Evolutionary conservation across 2,797 vertebrate genomes (phyloP).

Genomic region (Poeciliopsis infans): DNA sequence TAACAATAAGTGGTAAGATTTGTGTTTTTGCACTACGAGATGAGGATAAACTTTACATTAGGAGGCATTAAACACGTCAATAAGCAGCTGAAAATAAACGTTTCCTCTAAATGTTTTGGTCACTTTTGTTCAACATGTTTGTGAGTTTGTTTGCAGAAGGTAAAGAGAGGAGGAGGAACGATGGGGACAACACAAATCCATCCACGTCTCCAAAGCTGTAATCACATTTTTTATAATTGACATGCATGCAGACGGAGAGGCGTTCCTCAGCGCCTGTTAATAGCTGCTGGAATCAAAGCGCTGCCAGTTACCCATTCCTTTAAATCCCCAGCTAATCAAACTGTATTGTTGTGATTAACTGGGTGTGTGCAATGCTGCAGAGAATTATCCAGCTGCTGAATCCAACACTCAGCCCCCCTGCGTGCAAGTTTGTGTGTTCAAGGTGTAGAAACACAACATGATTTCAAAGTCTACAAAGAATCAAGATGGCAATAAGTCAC

Average conservation of each 20-base stretch:
- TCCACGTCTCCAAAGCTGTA: constrained; percentile 59
- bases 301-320: constrained; percentile 52
- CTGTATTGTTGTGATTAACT: constrained; percentile 19
- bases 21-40: not conserved
- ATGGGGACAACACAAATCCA: constrained; percentile 72
- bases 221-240: constrained; percentile 74
- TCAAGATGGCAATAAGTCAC: constrained; percentile 1
- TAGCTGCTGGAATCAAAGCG: constrained; percentile 54
- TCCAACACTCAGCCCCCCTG: constrained; percentile 39
- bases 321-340: constrained; percentile 53
- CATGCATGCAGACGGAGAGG: constrained; percentile 64
- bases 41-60: not conserved
- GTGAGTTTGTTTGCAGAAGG: constrained; percentile 4
- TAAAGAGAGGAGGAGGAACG: constrained; percentile 14
- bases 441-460: not conserved
- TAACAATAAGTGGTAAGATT: no score
- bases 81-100: not conserved
- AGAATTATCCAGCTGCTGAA: constrained; percentile 58
- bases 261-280: constrained; percentile 60
- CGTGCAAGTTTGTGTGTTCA: constrained; percentile 10
- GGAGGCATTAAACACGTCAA: not conserved
- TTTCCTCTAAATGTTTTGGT: not conserved
- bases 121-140: no score
- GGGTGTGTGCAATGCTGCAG: constrained; percentile 8
- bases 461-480: constrained; percentile 1